Evolutionary conservation across 2,888 invertebrate species (phyloP).

Genomic region (Cephus pulcher): DNA sequence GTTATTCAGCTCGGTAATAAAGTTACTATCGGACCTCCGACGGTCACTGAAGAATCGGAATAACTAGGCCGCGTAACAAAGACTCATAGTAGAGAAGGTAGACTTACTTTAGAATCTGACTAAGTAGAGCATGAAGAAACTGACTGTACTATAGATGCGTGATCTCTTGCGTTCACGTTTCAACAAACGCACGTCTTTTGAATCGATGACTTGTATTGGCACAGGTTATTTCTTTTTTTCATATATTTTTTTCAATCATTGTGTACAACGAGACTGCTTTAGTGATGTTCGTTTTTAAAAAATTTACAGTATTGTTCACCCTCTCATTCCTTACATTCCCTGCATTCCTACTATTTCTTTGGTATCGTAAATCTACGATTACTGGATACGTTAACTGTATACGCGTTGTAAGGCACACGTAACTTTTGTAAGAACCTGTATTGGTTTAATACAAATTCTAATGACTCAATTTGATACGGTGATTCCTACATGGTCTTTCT

Average conservation of each 20-base stretch:
- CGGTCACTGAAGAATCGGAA: not conserved
- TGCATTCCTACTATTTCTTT: not conserved
- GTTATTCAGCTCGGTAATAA: not conserved
- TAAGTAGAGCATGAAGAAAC: conserved; percentile 60
- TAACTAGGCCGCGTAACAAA: conserved; percentile 35
- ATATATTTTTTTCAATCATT: no score
- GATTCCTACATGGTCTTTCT: not conserved
- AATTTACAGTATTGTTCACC: not conserved
- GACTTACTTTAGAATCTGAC: not conserved
- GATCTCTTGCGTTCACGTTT: not conserved
- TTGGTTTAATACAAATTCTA: not conserved
- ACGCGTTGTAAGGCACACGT: not conserved
- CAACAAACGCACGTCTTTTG: not conserved
- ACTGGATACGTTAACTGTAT: not conserved
- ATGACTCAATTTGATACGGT: not conserved
- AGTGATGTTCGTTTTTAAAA: not conserved
- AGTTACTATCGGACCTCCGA: not conserved
- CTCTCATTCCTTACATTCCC: not conserved
- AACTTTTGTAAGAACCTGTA: not conserved
- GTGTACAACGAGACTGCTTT: not conserved
- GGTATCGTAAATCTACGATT: not conserved
- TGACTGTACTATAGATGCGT: not conserved
- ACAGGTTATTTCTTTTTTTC: not conserved
- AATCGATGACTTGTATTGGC: not conserved
- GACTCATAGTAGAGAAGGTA: conserved; percentile 11